Evolutionary conservation across 2,888 invertebrate genomes (phyloP).

Genomic region (Molanna angustata): DNA sequence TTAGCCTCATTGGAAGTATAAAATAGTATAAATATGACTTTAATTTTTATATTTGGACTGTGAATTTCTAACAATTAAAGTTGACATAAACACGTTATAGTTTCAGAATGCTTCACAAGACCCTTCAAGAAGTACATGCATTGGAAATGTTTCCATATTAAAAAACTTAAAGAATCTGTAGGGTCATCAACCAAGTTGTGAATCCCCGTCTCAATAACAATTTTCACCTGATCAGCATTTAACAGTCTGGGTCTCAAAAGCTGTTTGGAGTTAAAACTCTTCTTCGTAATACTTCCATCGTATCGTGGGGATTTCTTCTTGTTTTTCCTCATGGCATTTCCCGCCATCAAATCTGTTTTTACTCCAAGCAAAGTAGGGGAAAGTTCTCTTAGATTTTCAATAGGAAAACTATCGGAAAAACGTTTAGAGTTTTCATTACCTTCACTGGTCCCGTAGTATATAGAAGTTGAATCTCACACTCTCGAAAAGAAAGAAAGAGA

Average conservation of each 20-base stretch:
- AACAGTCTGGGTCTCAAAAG: background rate
- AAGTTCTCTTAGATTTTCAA: slow-evolving; percentile 22
- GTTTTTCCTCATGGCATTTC: slow-evolving; percentile 8
- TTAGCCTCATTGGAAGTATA: no score
- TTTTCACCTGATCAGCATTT: slow-evolving; percentile 23
- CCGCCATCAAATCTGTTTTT: slow-evolving; percentile 30
- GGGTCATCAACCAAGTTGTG: no score
- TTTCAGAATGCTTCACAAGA: no score
- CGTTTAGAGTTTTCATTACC: slow-evolving; percentile 27
- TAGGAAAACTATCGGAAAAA: slow-evolving; percentile 29
- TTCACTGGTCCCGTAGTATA: background rate
- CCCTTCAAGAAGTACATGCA: no score
- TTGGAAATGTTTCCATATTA: no score
- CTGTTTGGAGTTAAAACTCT: background rate
- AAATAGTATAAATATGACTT: no score
- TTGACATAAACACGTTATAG: no score
- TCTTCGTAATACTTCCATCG: slow-evolving; percentile 9
- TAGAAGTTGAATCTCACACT: no score
- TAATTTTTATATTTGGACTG: no score
- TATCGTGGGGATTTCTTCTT: slow-evolving; percentile 9
- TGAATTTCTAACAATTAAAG: no score
- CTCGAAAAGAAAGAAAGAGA: no score
- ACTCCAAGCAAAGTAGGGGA: slow-evolving; percentile 18
- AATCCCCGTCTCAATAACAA: slow-evolving; percentile 15
- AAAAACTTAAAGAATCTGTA: no score